phyloP scores from a whole-genome alignment of 2,888 invertebrate genomes.

The Chloromyia formosa region DNA sequence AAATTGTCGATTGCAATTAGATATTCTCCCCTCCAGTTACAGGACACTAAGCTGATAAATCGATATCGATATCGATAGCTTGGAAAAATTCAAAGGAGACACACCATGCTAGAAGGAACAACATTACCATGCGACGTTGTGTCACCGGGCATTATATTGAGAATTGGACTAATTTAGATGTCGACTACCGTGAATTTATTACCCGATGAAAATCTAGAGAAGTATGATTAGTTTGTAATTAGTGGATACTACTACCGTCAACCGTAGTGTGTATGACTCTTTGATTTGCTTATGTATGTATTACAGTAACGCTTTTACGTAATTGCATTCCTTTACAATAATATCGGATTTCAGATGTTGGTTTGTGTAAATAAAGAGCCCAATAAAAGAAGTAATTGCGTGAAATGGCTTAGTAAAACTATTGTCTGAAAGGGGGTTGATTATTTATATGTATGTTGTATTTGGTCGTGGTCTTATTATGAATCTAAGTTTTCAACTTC shows the following conservation, averaged over 20 bases:
- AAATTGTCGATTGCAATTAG: not conserved
- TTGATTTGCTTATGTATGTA: not conserved
- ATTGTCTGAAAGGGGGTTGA: no score
- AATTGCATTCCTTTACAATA: constrained; percentile 29
- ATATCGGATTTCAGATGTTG: not conserved
- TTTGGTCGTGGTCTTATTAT: no score
- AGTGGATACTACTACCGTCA: constrained; percentile 27
- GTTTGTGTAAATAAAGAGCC: no score
- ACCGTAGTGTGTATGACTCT: not conserved
- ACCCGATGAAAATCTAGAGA: constrained; percentile 35
- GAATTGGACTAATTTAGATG: constrained; percentile 40
- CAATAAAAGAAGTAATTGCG: no score
- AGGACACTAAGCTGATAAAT: not conserved
- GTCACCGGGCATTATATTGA: constrained; percentile 33
- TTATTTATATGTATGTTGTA: no score
- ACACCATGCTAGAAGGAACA: not conserved
- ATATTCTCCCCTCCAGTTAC: not conserved
- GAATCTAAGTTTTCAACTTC: no score
- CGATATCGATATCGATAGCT: constrained; percentile 15
- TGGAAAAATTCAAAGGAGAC: not conserved
- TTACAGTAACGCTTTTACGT: constrained; percentile 13
- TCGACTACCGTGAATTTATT: constrained; percentile 40
- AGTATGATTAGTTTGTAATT: constrained; percentile 40
- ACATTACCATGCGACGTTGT: constrained; percentile 26
- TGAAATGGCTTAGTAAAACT: no score